Base-by-base conservation (phyloP, 2,113 vertebrate genomes). In the Pimephales promelas region DNA sequence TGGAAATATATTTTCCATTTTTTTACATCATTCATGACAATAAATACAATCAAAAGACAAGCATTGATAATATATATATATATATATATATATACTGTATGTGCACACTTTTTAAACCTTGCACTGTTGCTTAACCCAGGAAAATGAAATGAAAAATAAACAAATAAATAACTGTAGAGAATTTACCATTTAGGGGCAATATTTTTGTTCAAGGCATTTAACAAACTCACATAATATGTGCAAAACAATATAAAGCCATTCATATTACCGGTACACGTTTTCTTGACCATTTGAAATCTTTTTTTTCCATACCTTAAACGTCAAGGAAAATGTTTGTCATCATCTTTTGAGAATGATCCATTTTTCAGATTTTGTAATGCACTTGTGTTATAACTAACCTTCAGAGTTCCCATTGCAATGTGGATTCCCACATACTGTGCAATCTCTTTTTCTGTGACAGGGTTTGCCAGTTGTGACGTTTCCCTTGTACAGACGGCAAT, bases 391-490 rank as follows among this genome's bases (percentile, higher is more conserved):
- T 34, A 2, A 66, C 72, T 31, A 85, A 94, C 94, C 93, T 94
- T 94, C 24, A 95, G 87, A 45, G 94, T 94, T 90, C 94, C 94
- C 94, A 95, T 95, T 68, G 94, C 94, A 81, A 95, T 92, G 88
- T 95, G 94, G 86, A 95, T 93, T 81, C 94, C 94, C 64, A 94
- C 92, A 89, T 93, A 93, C 72, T 90, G 87, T 28, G 93, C 92
- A 11, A 94, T 91, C 85, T 94, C 94, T 82, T 75, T 87, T 75
- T 43, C 85, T 6, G 92, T 92, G 47, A 92, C 86, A n/a, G 87
- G 76, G 1, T 85, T 82, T 10, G 85, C 1, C 68, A 83, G 70
- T 62, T 85, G 89, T 71, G 91, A 88, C 0, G 59, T 78, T 82
- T 86, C 76, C 79, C 88, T 87, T 81, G 92, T 94, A 86, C 82